These are phyloP conservation scores for Conus canariensis DNA, from an alignment of 2,888 invertebrate species.

Conservation along the genomic window DNA sequence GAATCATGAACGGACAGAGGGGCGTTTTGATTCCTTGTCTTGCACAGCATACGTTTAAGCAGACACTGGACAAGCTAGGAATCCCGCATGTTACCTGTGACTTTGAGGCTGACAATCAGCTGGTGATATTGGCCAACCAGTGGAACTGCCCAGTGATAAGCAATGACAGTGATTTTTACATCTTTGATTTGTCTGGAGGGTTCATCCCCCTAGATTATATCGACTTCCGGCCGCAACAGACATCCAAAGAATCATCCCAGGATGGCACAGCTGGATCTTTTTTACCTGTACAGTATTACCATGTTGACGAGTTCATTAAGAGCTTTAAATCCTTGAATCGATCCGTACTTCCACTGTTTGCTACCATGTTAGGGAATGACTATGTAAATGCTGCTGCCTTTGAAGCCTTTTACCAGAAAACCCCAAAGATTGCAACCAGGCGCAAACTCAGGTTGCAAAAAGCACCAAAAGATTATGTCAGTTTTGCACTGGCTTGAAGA, in stretches of 20 bases:
- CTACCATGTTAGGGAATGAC: constrained; percentile 93
- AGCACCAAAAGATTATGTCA: constrained; percentile 85
- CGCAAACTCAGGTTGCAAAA: constrained; percentile 49
- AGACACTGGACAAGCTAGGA: constrained; percentile 84
- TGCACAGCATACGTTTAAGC: constrained; percentile 87
- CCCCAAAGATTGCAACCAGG: constrained; percentile 79
- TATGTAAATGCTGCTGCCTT: constrained; percentile 85
- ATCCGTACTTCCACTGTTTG: constrained; percentile 87
- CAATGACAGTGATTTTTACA: constrained; percentile 96
- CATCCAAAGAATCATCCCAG: not conserved
- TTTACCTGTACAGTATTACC: constrained; percentile 83
- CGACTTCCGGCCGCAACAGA: constrained; percentile 57
- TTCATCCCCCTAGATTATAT: constrained; percentile 87
- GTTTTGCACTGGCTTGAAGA: constrained; percentile 87
- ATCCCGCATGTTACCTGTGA: constrained; percentile 87
- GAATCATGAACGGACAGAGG: constrained; percentile 54
- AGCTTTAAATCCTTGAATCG: constrained; percentile 85
- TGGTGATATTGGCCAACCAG: constrained; percentile 89
- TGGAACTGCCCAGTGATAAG: constrained; percentile 92
- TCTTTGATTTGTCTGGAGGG: constrained; percentile 86
- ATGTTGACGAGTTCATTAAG: constrained; percentile 85
- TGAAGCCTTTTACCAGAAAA: constrained; percentile 85
- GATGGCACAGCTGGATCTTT: constrained; percentile 48
- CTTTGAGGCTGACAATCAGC: constrained; percentile 94
- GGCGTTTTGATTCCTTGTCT: constrained; percentile 87